Evolutionary conservation across 2,888 invertebrate species (phyloP).

Genomic region (Tipula unca): DNA sequence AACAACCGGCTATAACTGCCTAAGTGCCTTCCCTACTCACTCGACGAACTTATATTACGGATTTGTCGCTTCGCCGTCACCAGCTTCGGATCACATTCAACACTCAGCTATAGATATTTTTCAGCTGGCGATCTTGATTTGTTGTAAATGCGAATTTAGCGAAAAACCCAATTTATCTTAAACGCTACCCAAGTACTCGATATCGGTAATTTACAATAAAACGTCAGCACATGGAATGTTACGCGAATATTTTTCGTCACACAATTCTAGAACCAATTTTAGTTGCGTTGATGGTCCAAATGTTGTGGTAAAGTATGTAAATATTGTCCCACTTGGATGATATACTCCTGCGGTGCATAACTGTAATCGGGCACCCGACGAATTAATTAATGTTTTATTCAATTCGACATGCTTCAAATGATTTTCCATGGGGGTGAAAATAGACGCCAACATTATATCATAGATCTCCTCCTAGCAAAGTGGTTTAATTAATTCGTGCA

Average conservation of each 20-base stretch:
- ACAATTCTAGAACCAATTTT: conserved; percentile 37
- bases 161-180: conserved; percentile 69
- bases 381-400: conserved; percentile 45
- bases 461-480: conserved; percentile 66
- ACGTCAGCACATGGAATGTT: conserved; percentile 56
- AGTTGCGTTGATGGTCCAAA: conserved; percentile 49
- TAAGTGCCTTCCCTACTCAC: background rate
- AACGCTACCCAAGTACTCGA: conserved; percentile 74
- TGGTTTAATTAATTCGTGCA: conserved; percentile 34
- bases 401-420: conserved; percentile 52
- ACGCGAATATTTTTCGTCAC: conserved; percentile 40
- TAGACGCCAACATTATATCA: conserved; percentile 61
- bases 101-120: conserved; percentile 55
- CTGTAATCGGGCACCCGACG: conserved; percentile 69
- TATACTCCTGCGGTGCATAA: conserved; percentile 88
- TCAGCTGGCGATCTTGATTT: conserved; percentile 59
- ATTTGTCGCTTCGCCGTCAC: conserved; percentile 69
- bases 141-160: conserved; percentile 59
- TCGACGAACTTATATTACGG: conserved; percentile 52
- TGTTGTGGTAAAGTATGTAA: conserved; percentile 91
- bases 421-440: conserved; percentile 69
- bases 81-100: conserved; percentile 60
- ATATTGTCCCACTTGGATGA: conserved; percentile 94
- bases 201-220: conserved; percentile 71
- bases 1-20: no score